These are phyloP conservation scores for Cosmorhoe ocellata DNA, from an alignment of 2,888 invertebrate genomes.

Conservation along the genomic window DNA sequence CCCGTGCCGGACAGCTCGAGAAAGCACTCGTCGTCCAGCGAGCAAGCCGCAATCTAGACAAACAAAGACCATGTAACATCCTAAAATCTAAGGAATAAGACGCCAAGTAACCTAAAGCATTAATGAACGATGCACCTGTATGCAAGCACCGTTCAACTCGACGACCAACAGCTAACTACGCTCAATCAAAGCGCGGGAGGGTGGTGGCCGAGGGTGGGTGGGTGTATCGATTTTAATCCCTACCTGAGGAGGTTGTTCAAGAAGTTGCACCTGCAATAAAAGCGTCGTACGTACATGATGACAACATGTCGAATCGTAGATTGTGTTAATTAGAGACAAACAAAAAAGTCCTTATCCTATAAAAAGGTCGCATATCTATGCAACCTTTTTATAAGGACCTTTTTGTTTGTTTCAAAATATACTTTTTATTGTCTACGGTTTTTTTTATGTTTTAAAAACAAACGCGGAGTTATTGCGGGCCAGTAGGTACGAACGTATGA, in stretches of 20 bases:
- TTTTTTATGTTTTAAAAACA: too few relatives aligned
- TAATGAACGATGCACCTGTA: background rate
- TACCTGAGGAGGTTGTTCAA: constrained; percentile 5
- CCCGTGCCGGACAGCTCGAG: constrained; percentile 59
- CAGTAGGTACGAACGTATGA: too few relatives aligned
- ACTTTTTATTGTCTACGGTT: too few relatives aligned
- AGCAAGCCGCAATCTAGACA: constrained; percentile 53
- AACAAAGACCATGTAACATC: background rate
- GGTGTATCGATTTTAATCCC: constrained; percentile 23
- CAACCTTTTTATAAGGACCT: too few relatives aligned
- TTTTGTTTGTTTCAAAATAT: too few relatives aligned
- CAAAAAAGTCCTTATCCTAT: too few relatives aligned
- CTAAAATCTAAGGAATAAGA: background rate
- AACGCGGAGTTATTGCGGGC: too few relatives aligned
- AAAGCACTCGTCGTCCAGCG: constrained; percentile 57
- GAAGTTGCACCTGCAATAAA: constrained; percentile 13
- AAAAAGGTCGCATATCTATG: too few relatives aligned
- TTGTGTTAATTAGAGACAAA: too few relatives aligned
- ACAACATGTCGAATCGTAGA: too few relatives aligned
- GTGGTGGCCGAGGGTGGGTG: constrained; percentile 5
- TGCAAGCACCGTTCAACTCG: background rate
- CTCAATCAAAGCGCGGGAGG: constrained; percentile 1
- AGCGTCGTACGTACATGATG: background rate
- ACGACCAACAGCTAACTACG: constrained; percentile 9
- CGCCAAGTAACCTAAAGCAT: background rate